These are phyloP conservation scores for Pseudomyrmex cubaensis DNA, from an alignment of 1,140 invertebrate species.

Conservation along the genomic window DNA sequence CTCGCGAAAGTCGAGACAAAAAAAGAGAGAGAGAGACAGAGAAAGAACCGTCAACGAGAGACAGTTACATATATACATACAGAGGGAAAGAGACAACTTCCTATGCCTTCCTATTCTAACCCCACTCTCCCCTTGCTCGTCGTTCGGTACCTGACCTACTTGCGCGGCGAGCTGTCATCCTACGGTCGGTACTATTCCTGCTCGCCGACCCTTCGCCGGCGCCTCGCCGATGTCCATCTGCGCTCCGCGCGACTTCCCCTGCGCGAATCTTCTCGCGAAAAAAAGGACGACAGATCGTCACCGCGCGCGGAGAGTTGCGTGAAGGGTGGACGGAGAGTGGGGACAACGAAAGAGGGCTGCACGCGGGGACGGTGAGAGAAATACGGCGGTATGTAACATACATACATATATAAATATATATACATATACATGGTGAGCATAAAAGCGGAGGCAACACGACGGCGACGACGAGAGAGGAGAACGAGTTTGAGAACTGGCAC, in stretches of 20 bases:
- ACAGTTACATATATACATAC: too few relatives aligned
- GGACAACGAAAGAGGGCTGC: conserved; percentile 1
- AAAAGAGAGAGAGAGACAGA: too few relatives aligned
- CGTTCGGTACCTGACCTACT: conserved; percentile 66
- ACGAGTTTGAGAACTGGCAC: conserved; percentile 76
- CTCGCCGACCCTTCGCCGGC: conserved; percentile 13
- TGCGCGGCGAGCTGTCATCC: conserved; percentile 74
- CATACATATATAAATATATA: too few relatives aligned
- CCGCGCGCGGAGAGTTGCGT: not conserved
- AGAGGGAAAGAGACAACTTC: not conserved
- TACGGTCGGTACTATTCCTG: conserved; percentile 62
- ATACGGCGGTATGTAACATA: not conserved
- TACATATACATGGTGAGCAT: conserved; percentile 19
- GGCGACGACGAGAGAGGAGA: conserved; percentile 52
- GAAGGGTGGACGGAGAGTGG: not conserved
- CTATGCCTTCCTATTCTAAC: not conserved
- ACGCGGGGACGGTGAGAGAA: not conserved
- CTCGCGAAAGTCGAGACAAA: not conserved
- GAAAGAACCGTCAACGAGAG: too few relatives aligned
- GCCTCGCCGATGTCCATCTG: not conserved
- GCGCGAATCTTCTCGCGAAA: conserved; percentile 33
- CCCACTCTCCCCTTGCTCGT: conserved; percentile 1
- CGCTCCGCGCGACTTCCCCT: not conserved
- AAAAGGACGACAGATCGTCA: not conserved
- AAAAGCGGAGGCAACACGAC: conserved; percentile 54